Evolutionary conservation across 1,140 invertebrate genomes (phyloP).

Genomic region (Pseudomyrmex cubaensis): DNA sequence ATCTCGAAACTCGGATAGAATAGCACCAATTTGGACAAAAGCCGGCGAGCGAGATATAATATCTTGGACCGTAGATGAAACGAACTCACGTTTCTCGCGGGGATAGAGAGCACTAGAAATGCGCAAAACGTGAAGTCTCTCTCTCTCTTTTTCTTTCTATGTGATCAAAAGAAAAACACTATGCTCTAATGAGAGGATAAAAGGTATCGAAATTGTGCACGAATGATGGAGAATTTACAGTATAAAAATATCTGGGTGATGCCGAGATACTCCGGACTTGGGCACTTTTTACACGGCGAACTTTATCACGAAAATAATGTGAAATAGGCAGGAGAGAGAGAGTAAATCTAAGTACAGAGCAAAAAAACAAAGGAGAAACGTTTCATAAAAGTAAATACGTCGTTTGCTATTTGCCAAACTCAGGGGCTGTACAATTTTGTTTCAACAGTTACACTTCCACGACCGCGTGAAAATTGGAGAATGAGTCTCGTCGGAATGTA

Average conservation of each 20-base stretch:
- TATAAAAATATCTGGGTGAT: neutral
- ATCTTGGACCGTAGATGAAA: slow-evolving; percentile 4
- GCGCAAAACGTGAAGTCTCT: slow-evolving; percentile 35
- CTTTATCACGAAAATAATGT: neutral
- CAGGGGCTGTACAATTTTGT: neutral
- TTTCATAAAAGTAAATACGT: neutral
- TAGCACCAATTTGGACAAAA: slow-evolving; percentile 48
- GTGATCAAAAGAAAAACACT: slow-evolving; percentile 19
- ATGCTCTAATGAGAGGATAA: slow-evolving; percentile 6
- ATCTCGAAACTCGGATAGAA: slow-evolving; percentile 7
- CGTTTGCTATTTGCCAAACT: slow-evolving; percentile 7
- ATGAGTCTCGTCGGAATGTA: neutral
- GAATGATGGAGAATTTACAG: neutral
- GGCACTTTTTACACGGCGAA: neutral
- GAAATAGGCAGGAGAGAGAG: too few species aligned
- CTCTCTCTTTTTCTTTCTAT: too few species aligned
- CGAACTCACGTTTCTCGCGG: neutral
- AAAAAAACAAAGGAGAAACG: neutral
- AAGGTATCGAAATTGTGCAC: neutral
- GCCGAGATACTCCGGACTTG: too few species aligned
- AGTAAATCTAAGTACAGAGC: neutral
- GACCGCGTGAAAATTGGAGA: neutral
- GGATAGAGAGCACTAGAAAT: slow-evolving; percentile 28
- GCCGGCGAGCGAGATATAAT: slow-evolving; percentile 15
- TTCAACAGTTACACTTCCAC: neutral